Evolutionary conservation across 2,888 invertebrate genomes (phyloP).

Genomic region (Cataglyphis livida): DNA sequence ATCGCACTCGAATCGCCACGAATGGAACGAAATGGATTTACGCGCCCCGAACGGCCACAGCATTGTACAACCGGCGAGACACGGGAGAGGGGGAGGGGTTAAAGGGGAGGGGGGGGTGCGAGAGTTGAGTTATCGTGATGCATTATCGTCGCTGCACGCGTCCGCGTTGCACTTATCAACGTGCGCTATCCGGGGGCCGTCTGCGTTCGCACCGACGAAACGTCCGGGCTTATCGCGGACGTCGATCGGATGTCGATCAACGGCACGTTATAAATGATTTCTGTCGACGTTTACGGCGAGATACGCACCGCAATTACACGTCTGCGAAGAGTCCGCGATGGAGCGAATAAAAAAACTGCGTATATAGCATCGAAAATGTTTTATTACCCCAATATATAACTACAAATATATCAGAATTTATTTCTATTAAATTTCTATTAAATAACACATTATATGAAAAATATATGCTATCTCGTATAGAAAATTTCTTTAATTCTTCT

Average conservation of each 20-base stretch:
- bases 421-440: not conserved
- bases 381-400: not conserved
- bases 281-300: slow-evolving; percentile 54
- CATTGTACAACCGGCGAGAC: slow-evolving; percentile 31
- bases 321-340: not conserved
- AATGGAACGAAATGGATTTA: slow-evolving; percentile 56
- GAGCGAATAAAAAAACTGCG: not conserved
- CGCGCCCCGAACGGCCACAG: slow-evolving; percentile 33
- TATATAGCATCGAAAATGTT: not conserved
- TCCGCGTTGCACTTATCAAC: slow-evolving; percentile 65
- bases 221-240: slow-evolving; percentile 66
- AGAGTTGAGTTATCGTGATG: slow-evolving; percentile 71
- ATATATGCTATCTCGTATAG: not conserved
- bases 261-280: slow-evolving; percentile 70
- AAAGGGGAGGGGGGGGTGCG: slow-evolving; percentile 11
- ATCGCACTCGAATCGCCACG: slow-evolving; percentile 52
- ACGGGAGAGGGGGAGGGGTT: not conserved
- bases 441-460: not conserved
- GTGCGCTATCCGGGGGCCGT: slow-evolving; percentile 62
- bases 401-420: not conserved
- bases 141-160: slow-evolving; percentile 70
- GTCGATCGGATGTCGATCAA: slow-evolving; percentile 69
- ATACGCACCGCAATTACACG: slow-evolving; percentile 46
- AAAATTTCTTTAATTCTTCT: not conserved
- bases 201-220: slow-evolving; percentile 69